These are phyloP conservation scores for Epinephelus fuscoguttatus DNA, from an alignment of 2,113 vertebrate genomes.

Conservation along the genomic window DNA sequence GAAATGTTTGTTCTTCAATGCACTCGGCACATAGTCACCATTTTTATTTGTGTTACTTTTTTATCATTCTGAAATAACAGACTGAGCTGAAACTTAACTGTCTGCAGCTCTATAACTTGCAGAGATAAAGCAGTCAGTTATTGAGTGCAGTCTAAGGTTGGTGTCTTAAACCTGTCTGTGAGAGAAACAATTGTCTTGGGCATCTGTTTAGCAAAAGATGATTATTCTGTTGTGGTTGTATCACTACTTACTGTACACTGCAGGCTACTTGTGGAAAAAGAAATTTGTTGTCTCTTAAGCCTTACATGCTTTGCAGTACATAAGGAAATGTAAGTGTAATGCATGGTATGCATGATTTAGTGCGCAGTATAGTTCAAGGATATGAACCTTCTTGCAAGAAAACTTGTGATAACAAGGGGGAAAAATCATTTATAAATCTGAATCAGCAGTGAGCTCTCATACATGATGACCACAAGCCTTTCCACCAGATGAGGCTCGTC, in stretches of 20 bases:
- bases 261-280: conserved; percentile 9
- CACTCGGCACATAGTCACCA: conserved; percentile 6
- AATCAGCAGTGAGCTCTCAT: conserved; percentile 8
- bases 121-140: conserved; percentile 19
- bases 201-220: conserved; percentile 31
- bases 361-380: background rate
- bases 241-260: conserved; percentile 4
- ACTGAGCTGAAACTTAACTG: conserved; percentile 6
- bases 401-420: background rate
- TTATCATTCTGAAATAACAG: conserved; percentile 50
- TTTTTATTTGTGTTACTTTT: conserved; percentile 42
- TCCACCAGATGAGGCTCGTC: conserved; percentile 70
- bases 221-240: conserved; percentile 7
- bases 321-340: background rate
- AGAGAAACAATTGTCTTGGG: conserved; percentile 21
- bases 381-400: background rate
- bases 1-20: conserved; percentile 33
- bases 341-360: conserved; percentile 13
- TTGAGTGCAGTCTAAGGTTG: conserved; percentile 2
- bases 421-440: background rate
- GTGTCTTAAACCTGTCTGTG: conserved; percentile 16
- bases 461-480: conserved; percentile 38
- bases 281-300: background rate
- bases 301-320: background rate
- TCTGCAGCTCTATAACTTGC: background rate